Evolutionary conservation across 2,113 vertebrate genomes (phyloP).

Genomic region (Ellobius talpinus): DNA sequence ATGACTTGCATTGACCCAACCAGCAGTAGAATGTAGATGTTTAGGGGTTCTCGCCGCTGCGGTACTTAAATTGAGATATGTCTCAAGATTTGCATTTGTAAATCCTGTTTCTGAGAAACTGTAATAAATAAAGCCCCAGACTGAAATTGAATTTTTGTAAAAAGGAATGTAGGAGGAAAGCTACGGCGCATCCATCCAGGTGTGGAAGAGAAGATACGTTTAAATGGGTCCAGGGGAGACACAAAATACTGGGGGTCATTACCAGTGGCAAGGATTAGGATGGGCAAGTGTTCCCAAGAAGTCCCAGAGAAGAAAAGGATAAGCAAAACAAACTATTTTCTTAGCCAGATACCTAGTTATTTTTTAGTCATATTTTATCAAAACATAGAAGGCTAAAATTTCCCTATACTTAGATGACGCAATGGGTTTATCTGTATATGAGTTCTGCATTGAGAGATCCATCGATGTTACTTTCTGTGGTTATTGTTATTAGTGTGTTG

Average conservation of each 20-base stretch:
- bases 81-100: constrained; percentile 55
- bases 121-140: constrained; percentile 69
- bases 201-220: not conserved
- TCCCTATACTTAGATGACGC: not conserved
- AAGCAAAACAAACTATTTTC: not conserved
- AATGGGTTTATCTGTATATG: not conserved
- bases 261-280: not conserved
- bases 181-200: not conserved
- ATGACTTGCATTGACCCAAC: constrained; percentile 10
- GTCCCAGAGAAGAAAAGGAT: not conserved
- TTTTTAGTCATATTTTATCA: constrained; percentile 19
- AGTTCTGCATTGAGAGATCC: not conserved
- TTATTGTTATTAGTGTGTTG: not conserved
- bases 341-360: not conserved
- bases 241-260: not conserved
- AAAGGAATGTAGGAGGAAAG: constrained; percentile 53
- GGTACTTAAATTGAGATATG: constrained; percentile 54
- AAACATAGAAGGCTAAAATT: not conserved
- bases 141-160: constrained; percentile 67
- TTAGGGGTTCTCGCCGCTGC: not conserved
- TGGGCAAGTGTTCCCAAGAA: not conserved
- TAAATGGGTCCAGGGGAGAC: not conserved
- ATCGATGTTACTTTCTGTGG: not conserved
- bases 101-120: constrained; percentile 69
- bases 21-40: not conserved